These are phyloP conservation scores for Metallyticus violacea DNA, from an alignment of 2,888 invertebrate species.

Conservation along the genomic window DNA sequence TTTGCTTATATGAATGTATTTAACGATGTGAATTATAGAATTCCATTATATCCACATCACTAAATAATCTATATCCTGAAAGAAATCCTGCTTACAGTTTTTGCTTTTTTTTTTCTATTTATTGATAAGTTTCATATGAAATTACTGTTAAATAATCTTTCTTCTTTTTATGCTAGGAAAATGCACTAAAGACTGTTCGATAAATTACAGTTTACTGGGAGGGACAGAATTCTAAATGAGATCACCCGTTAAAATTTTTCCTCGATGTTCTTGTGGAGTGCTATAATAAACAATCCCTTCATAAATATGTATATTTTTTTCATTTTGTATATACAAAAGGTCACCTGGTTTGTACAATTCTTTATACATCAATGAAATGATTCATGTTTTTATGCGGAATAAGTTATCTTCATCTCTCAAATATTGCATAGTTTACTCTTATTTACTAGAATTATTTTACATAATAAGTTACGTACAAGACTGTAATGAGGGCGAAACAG, in stretches of 20 bases:
- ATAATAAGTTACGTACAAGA: neutral
- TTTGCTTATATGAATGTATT: neutral
- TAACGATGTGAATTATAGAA: neutral
- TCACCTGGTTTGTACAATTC: neutral
- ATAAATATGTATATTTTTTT: neutral
- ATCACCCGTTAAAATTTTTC: slow-evolving; percentile 2
- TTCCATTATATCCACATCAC: neutral
- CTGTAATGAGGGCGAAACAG: neutral
- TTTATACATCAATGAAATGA: neutral
- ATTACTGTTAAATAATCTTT: too few species aligned
- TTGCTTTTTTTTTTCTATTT: neutral
- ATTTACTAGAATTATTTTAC: neutral
- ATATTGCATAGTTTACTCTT: neutral
- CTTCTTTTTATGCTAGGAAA: neutral
- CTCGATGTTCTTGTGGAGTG: neutral
- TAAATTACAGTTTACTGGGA: neutral
- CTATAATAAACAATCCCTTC: neutral
- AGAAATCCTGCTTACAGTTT: too few species aligned
- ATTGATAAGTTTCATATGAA: too few species aligned
- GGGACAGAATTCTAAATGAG: neutral
- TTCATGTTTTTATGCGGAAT: neutral
- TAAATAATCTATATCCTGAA: neutral
- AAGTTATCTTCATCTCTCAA: neutral
- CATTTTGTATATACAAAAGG: neutral
- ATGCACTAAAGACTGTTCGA: neutral